Conservation (phyloP, 2,797 vertebrate species). For the Lophius americanus region DNA sequence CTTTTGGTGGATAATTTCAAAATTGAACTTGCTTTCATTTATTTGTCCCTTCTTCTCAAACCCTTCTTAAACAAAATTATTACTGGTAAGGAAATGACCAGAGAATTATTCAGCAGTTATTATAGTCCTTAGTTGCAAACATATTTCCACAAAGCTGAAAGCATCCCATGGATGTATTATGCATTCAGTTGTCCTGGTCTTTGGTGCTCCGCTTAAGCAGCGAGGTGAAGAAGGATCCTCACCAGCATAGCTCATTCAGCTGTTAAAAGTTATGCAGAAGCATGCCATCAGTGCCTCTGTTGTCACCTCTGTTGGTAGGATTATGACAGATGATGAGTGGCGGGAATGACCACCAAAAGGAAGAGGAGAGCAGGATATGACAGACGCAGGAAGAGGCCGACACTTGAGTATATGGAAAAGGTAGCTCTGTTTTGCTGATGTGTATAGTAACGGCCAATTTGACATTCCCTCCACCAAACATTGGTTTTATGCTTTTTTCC, state of each 20-base stretch:
- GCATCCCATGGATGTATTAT: constrained; percentile 21
- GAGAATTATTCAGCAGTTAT: neutral
- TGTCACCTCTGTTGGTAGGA: constrained; percentile 71
- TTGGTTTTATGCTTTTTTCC: constrained; percentile 60
- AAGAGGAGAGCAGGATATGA: constrained; percentile 17
- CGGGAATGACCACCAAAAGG: constrained; percentile 38
- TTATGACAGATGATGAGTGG: constrained; percentile 68
- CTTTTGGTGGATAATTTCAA: no score
- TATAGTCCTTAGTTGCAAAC: constrained; percentile 1
- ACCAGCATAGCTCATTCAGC: constrained; percentile 58
- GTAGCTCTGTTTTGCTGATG: constrained; percentile 74
- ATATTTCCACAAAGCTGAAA: constrained; percentile 8
- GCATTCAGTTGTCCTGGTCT: constrained; percentile 20
- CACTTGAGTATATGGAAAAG: constrained; percentile 50
- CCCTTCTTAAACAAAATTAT: neutral
- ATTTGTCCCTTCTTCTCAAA: no score
- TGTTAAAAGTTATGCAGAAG: constrained; percentile 52
- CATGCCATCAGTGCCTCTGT: constrained; percentile 65
- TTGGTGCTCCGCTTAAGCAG: constrained; percentile 31
- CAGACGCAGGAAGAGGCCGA: constrained; percentile 23
- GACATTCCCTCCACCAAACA: constrained; percentile 75
- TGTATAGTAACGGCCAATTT: constrained; percentile 76
- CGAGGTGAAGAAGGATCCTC: constrained; percentile 49
- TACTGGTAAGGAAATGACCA: neutral
- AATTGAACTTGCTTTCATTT: no score